phyloP scores from a whole-genome alignment of 2,888 invertebrate species.

The Tenthredo notha region DNA sequence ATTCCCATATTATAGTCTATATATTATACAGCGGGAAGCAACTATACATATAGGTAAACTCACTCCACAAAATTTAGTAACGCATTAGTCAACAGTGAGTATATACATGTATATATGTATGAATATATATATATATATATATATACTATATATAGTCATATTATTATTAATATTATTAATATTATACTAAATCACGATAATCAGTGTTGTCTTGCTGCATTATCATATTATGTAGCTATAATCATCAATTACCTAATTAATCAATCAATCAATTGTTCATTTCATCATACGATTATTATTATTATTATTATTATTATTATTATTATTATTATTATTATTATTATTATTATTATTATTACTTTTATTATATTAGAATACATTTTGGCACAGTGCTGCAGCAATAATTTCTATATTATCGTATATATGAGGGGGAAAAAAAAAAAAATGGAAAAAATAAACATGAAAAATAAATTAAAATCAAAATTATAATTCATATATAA shows the following conservation, averaged over 20 bases:
- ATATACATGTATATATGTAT: neutral
- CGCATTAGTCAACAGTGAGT: constrained; percentile 15
- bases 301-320: neutral
- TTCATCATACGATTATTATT: neutral
- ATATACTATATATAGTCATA: neutral
- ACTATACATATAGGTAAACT: neutral
- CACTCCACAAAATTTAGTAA: neutral
- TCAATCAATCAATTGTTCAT: neutral
- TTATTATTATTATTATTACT: too few species aligned
- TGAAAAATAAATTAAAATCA: neutral
- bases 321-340: neutral
- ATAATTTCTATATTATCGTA: neutral
- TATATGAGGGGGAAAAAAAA: neutral
- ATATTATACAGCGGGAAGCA: neutral
- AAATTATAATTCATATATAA: neutral
- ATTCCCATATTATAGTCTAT: neutral
- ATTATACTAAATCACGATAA: constrained; percentile 9
- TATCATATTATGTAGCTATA: neutral
- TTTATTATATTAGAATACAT: neutral
- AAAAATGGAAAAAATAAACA: neutral
- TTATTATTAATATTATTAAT: neutral
- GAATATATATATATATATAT: neutral
- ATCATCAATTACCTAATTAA: neutral
- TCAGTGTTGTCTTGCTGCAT: neutral
- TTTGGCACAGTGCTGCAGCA: constrained; percentile 23